A percentile compares a stretch with the other conserved stretches of the same genome.
These are phyloP conservation scores for Cinclus cinclus DNA, from an alignment of 2,113 vertebrate species.

Conservation along the genomic window DNA sequence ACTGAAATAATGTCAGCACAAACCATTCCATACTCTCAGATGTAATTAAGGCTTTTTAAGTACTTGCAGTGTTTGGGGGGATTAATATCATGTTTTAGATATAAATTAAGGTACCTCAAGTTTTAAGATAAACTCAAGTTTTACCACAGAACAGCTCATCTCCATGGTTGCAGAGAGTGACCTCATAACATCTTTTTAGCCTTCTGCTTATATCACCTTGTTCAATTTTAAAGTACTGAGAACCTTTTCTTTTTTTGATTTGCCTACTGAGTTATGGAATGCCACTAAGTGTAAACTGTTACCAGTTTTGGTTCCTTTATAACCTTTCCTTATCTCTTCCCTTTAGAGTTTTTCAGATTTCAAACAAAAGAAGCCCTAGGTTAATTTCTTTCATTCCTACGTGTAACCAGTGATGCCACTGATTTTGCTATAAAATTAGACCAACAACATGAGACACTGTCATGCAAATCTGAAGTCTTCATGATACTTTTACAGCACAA, in stretches of 20 bases:
- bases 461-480: background rate
- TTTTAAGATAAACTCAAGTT: background rate
- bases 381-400: background rate
- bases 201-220: background rate
- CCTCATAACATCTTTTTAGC: background rate
- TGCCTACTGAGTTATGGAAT: background rate
- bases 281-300: background rate
- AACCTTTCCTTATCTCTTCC: background rate
- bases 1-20: background rate
- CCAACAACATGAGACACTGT: background rate
- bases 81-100: background rate
- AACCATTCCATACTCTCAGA: background rate
- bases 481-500: background rate
- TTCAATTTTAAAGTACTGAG: background rate
- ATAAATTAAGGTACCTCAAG: background rate
- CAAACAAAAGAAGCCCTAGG: background rate
- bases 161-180: background rate
- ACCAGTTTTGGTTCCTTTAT: background rate
- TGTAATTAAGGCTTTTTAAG: background rate
- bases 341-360: background rate
- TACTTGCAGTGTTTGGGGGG: background rate
- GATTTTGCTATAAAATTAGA: background rate
- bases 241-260: background rate
- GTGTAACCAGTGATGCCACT: background rate
- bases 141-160: background rate